Conservation (phyloP, 2,113 vertebrate genomes). For the Serilophus lunatus region DNA sequence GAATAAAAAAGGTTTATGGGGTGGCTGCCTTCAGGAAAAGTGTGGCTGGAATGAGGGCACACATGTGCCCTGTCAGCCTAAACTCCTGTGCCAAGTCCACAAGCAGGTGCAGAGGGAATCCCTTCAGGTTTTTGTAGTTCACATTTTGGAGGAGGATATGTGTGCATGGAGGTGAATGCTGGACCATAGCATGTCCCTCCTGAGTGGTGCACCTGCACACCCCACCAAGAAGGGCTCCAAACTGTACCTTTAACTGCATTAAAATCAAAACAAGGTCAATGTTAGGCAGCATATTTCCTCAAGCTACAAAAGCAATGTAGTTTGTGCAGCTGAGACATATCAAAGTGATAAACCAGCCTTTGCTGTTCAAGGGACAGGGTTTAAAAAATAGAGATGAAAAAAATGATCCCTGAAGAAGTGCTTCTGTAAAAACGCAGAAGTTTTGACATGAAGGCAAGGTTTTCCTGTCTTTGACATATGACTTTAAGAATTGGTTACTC, state of each 20-base stretch:
- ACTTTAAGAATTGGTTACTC: neutral
- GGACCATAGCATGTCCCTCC: neutral
- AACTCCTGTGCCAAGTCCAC: accelerated
- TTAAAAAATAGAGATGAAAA: neutral
- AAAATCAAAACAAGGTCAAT: neutral
- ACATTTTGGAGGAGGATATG: neutral
- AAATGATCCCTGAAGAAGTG: neutral
- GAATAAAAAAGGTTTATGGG: neutral
- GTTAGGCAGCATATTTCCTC: neutral
- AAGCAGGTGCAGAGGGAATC: neutral
- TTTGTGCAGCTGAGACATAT: neutral
- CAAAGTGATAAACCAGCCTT: neutral
- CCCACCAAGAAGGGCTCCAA: neutral
- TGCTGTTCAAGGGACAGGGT: neutral
- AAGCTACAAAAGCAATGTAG: neutral
- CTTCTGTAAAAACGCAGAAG: neutral
- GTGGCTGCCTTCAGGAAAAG: neutral
- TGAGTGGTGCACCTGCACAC: neutral
- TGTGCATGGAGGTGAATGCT: neutral
- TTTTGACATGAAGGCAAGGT: neutral
- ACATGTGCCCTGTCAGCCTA: neutral
- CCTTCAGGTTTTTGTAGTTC: neutral
- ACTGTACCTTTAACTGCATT: neutral
- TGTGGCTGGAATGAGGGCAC: neutral
- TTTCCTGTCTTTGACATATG: neutral